These are phyloP conservation scores for Potamilus streckersoni DNA, from an alignment of 1,140 invertebrate species.

Conservation along the genomic window DNA sequence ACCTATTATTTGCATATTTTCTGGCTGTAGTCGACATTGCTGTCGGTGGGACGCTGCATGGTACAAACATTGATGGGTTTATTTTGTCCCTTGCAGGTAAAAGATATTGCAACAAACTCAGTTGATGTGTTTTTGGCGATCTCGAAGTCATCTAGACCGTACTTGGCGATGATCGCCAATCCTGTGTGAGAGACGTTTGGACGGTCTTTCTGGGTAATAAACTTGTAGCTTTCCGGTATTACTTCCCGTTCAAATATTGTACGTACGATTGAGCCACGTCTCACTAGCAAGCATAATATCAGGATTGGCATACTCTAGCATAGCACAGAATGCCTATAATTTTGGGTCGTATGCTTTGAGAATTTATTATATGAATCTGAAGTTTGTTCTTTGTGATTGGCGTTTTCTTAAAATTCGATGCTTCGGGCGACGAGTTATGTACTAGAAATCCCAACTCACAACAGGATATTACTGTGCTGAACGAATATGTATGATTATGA, in stretches of 20 bases:
- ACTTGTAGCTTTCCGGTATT: background rate
- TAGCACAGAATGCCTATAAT: constrained; percentile 1
- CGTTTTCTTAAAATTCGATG: background rate
- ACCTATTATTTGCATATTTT: background rate
- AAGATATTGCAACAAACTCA: background rate
- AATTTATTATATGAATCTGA: background rate
- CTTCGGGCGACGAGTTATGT: background rate
- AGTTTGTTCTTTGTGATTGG: background rate
- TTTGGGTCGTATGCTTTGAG: background rate
- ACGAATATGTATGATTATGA: background rate
- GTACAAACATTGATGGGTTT: constrained; percentile 1
- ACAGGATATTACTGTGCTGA: background rate
- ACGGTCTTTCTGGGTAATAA: background rate
- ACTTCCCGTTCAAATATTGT: constrained; percentile 2
- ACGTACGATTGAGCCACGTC: background rate
- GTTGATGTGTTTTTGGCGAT: too few species aligned
- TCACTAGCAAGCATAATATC: background rate
- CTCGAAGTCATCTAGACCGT: background rate
- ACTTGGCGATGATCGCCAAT: background rate
- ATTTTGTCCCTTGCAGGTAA: background rate
- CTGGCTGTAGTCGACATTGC: background rate
- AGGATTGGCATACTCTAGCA: background rate
- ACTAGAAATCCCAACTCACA: background rate
- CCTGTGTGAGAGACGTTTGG: background rate
- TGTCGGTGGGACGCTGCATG: constrained; percentile 1